A percentile compares a stretch with the other conserved stretches of the same genome.
Conservation (phyloP, 2,113 vertebrate genomes). For the Galemys pyrenaicus region DNA sequence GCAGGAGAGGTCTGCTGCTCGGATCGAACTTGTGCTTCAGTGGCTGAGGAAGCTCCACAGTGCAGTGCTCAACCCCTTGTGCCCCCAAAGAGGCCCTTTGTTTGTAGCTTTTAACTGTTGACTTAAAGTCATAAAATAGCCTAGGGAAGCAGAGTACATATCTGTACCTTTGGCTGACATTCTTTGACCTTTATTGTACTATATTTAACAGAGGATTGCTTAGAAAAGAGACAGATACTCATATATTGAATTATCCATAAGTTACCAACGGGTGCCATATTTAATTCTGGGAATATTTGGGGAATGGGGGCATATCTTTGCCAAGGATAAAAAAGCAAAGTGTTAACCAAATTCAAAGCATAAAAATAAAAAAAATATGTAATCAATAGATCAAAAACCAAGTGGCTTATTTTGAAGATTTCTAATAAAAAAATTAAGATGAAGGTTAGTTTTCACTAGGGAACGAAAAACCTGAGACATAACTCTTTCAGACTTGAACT, state of each 20-base stretch:
- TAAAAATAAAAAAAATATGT: constrained; percentile 1
- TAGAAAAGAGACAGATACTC: constrained; percentile 34
- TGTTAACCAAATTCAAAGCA: constrained; percentile 14
- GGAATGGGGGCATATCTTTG: background rate
- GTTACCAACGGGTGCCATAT: background rate
- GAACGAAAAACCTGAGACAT: background rate
- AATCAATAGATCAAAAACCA: background rate
- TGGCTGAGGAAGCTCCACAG: no score
- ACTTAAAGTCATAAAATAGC: background rate
- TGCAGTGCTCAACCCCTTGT: no score
- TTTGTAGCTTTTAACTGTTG: background rate
- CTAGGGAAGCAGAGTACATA: background rate
- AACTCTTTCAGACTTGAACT: constrained; percentile 41
- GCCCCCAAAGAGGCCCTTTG: no score
- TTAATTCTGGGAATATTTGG: background rate
- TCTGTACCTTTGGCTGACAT: background rate
- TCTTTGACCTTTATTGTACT: constrained; percentile 36
- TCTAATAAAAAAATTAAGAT: constrained; percentile 32
- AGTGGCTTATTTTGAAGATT: constrained; percentile 37
- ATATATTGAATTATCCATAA: constrained; percentile 39
- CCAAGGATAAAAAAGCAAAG: constrained; percentile 17
- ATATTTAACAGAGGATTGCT: constrained; percentile 44
- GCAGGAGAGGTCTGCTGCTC: no score
- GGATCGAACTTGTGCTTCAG: no score
- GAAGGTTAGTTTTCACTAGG: background rate